Base-by-base conservation (phyloP, 2,797 vertebrate species). In the Parauchenoglanis punctatus region DNA sequence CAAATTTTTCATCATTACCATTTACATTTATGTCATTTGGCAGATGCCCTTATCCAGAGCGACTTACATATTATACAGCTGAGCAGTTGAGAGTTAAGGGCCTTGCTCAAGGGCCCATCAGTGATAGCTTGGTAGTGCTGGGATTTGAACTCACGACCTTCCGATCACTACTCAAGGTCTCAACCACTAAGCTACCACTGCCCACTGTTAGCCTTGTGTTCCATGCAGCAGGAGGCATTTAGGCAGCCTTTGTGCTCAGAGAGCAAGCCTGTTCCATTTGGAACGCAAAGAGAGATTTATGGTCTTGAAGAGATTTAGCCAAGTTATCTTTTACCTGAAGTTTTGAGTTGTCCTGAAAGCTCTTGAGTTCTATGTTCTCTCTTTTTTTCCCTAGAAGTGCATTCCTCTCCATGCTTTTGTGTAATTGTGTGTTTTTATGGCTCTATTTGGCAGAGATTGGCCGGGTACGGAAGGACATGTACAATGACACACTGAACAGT, bases 391-490 rank as follows among this genome's bases (percentile, higher is more conserved):
- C 63, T 58, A 68, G 17, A 75, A 75, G 81, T 75, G 54, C 77
- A 67, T 75, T 87, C 58, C 83, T 75, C 8, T 17, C 3, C 3
- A 76, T 86, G 73, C 70, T 40, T 85, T 86, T 84, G 63, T 87
- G n/a, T 91, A 85, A 89, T 85, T 86, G 73, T 58, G 75, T 52
- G 86, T 88, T 87, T 86, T 85, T 78, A 81, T 90, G 52, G 83
- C 83, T 90, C 25, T 90, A 46, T 89, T 88, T 90, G 85, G 81
- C 95, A 97, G 97, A 97, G 93, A 97, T 97, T 89, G 97, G 97
- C 94, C 96, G 97, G 95, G 97, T 97, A 94, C 96, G 97, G 94
- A 97, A 97, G 94, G 97, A 97, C 95, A 97, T 97, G 97, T 97
- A 97, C 95, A 97, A 97, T 85, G 97, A 97, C 94, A 97, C 97